Conservation (phyloP, 1,140 invertebrate species). For the Drosophila repleta region DNA sequence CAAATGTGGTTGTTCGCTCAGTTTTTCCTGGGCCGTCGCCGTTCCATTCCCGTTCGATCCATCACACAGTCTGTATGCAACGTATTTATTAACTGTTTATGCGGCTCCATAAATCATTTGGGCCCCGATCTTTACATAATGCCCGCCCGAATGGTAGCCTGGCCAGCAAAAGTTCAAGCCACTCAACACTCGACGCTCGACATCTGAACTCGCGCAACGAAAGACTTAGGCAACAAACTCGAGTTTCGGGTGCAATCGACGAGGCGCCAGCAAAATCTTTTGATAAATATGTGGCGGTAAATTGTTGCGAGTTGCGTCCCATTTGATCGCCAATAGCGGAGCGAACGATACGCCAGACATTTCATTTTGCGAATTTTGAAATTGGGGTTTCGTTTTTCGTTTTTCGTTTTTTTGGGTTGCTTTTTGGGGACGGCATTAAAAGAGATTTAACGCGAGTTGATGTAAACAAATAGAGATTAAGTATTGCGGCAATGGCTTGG, state of each 20-base stretch:
- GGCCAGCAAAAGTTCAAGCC: conserved; percentile 57
- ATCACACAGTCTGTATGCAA: conserved; percentile 33
- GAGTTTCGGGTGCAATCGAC: neutral
- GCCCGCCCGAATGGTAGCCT: conserved; percentile 22
- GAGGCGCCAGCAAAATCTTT: conserved; percentile 33
- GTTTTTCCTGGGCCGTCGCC: too few relatives aligned
- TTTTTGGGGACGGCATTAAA: neutral
- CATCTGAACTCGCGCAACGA: conserved; percentile 11
- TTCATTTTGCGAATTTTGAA: neutral
- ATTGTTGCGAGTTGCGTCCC: conserved; percentile 33
- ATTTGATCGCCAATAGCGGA: conserved; percentile 10
- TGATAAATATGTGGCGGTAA: conserved; percentile 46
- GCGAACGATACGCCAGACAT: neutral
- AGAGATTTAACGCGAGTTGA: too few relatives aligned
- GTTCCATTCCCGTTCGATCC: conserved; percentile 16
- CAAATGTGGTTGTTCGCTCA: conserved; percentile 4
- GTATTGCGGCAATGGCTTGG: neutral
- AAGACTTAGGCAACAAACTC: conserved; percentile 38
- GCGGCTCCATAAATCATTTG: conserved; percentile 64
- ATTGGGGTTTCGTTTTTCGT: neutral
- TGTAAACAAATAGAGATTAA: too few relatives aligned
- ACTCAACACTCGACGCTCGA: conserved; percentile 42
- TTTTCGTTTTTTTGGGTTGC: neutral
- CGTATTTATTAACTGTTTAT: conserved; percentile 61
- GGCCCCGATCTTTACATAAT: conserved; percentile 39